A percentile compares a stretch with the other conserved stretches of the same genome.
Evolutionary conservation across 1,140 invertebrate species (phyloP).

Genomic region (roundworm (Caenorhabditis elegans)): WBcel235 BX284603.4:7218501-7219000

Average conservation of each 20-base stretch:
- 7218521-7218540: neutral
- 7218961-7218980: neutral
- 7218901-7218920: neutral
- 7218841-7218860: neutral
- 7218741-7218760: too few relatives aligned
- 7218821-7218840: neutral
- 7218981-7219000: neutral
- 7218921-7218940: too few relatives aligned
- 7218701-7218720: too few relatives aligned
- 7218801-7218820: slow-evolving; percentile 2
- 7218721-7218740: too few relatives aligned
- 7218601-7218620: slow-evolving; percentile 1
- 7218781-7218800: too few relatives aligned
- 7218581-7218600: neutral
- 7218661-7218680: neutral
- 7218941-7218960: too few relatives aligned
- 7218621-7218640: neutral
- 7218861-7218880: slow-evolving; percentile 7
- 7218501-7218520: slow-evolving; percentile 30
- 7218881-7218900: slow-evolving; percentile 5
- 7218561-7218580: neutral
- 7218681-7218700: too few relatives aligned
- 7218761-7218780: too few relatives aligned
- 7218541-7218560: neutral
- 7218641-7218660: neutral